Base-by-base conservation (phyloP, 2,113 vertebrate species). In the Anoplopoma fimbria region DNA sequence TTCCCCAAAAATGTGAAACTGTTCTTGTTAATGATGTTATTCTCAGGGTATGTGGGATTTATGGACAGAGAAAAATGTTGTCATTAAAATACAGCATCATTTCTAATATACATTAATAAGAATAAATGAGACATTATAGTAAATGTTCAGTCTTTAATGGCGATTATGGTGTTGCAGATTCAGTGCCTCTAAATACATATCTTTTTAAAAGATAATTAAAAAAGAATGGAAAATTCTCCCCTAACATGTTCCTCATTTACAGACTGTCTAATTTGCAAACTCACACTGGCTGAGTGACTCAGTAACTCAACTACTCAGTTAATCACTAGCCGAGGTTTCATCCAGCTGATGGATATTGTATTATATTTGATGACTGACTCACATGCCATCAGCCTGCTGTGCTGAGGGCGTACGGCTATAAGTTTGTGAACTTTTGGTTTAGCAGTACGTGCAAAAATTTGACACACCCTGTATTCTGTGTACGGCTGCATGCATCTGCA, bases 251-350 rank as follows among this genome's bases (percentile, higher is more conserved):
- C 12, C 42, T 38, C 14, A 77, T 38, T 51, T 62, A 9, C 21
- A 57, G 42, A 40, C 9, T 38, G 47, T 34, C 17, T 42, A 19
- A 61, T 51, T 29, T 68, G 6, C 25, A 57, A 21, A 79, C 31
- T 75, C 55, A 27, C 31, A 4, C 25, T 51, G 38, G 47, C 45
- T 65, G 19, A 77, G 31, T 49, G 47, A 74, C 42, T 73, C 75
- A 57, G 12, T 57, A 45, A 65, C 38, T 77, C 61, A 33, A 25
- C 9, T 55, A 38, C 34, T 42, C 25, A 60, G 33, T 45, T 27
- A 47, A 64, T 57, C 45, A 57, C 10, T 5, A 64, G 31, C 17
- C 21, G 17, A 55, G 23, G 63, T 76, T 79, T 33, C 25, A 51
- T 34, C 69, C n/a, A 68, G 6, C 2, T 63, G 36, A 80, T 68